Evolutionary conservation across 2,113 vertebrate genomes (phyloP).

Genomic region (Litocranius walleri): DNA sequence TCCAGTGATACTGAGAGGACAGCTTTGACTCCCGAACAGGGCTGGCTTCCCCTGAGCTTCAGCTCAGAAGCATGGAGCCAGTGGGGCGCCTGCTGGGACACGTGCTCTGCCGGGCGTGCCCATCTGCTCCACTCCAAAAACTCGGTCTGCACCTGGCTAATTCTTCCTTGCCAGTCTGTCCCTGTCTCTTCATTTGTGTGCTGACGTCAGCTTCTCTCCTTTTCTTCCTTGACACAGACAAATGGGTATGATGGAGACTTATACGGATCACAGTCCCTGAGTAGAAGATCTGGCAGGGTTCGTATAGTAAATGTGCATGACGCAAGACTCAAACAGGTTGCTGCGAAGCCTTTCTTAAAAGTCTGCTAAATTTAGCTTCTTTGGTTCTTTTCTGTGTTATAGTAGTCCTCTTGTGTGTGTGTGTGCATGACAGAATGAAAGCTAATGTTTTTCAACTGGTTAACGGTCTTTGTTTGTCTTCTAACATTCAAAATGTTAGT

Average conservation of each 20-base stretch:
- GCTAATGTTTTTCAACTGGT: neutral
- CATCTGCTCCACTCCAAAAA: fast-evolving
- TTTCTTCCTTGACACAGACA: slow-evolving; percentile 80
- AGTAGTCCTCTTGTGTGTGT: neutral
- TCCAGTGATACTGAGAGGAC: fast-evolving
- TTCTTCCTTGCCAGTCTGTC: fast-evolving
- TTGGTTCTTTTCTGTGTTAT: neutral
- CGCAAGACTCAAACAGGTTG: neutral
- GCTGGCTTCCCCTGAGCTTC: neutral
- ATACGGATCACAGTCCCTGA: slow-evolving; percentile 78
- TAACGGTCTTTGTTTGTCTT: neutral
- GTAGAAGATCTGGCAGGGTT: slow-evolving; percentile 90
- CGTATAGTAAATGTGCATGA: slow-evolving; percentile 73
- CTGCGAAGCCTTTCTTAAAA: neutral
- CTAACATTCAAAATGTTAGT: neutral
- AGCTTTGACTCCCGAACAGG: fast-evolving
- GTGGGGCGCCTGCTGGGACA: fast-evolving
- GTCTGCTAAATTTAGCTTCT: neutral
- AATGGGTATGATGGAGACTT: slow-evolving; percentile 87
- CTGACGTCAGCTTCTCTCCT: neutral
- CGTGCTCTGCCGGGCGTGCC: fast-evolving
- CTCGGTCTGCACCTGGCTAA: fast-evolving
- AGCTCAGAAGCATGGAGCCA: fast-evolving
- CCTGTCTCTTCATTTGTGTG: neutral
- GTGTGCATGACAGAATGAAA: neutral